A percentile compares a stretch with the other conserved stretches of the same genome.
These are phyloP conservation scores for Scelioninae gen. 2 DNA, from an alignment of 2,888 invertebrate species.

Conservation along the genomic window DNA sequence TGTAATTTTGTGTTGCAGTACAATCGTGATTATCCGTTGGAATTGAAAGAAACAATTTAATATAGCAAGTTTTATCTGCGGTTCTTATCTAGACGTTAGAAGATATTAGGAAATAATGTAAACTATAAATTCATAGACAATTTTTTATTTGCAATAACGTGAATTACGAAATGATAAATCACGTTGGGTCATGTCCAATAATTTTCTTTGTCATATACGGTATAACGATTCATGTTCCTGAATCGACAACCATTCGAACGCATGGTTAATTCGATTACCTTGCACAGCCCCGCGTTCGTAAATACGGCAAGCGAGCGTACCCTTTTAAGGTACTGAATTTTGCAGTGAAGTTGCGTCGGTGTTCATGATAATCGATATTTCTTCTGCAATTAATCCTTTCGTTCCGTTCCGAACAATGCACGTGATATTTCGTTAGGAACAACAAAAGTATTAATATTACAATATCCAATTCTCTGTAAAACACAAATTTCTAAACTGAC, in stretches of 20 bases:
- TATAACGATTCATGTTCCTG: conserved; percentile 27
- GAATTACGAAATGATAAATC: neutral
- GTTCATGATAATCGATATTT: conserved; percentile 60
- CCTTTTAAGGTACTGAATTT: conserved; percentile 60
- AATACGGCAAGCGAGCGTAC: conserved; percentile 51
- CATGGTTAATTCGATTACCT: conserved; percentile 57
- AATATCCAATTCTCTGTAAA: conserved; percentile 13
- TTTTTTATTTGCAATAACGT: neutral
- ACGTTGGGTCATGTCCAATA: neutral
- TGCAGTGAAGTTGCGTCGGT: conserved; percentile 40
- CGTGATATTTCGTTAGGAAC: conserved; percentile 23
- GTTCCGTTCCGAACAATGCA: conserved; percentile 32
- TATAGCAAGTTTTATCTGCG: too few species aligned
- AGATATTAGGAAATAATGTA: too few species aligned
- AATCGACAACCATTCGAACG: conserved; percentile 44
- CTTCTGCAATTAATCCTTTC: conserved; percentile 50
- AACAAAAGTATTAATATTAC: conserved; percentile 2
- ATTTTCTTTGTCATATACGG: conserved; percentile 14
- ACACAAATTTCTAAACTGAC: too few species aligned
- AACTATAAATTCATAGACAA: too few species aligned
- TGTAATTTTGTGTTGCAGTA: too few species aligned
- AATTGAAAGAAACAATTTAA: too few species aligned
- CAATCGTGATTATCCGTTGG: too few species aligned
- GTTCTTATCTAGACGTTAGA: too few species aligned
- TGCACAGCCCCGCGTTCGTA: conserved; percentile 52